phyloP scores from a whole-genome alignment of 1,140 invertebrate genomes.

The Rhopalosiphum padi region DNA sequence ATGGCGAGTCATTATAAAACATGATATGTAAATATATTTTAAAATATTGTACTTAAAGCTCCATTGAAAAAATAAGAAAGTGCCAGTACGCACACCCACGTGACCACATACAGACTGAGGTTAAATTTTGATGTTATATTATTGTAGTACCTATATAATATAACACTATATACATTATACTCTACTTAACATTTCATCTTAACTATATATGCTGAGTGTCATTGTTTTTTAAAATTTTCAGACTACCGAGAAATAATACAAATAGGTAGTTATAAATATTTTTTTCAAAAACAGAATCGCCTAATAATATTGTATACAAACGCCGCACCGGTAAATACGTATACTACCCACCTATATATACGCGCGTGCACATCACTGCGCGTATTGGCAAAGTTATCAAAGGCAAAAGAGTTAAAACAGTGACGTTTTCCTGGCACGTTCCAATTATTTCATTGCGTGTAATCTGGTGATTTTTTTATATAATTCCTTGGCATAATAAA shows the following conservation, averaged over 20 bases:
- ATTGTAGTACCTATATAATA: background rate
- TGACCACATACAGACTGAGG: background rate
- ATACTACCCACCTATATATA: background rate
- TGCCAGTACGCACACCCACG: background rate
- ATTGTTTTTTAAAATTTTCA: background rate
- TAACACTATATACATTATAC: background rate
- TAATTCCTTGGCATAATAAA: background rate
- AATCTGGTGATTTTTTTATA: background rate
- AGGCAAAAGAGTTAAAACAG: background rate
- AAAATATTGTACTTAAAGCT: too few relatives aligned
- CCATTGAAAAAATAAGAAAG: too few relatives aligned
- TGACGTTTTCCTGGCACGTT: constrained; percentile 35
- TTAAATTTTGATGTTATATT: background rate
- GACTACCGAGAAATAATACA: background rate
- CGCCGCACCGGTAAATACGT: background rate
- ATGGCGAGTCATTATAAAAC: too few relatives aligned
- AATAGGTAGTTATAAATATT: background rate
- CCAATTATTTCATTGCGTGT: background rate
- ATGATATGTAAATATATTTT: too few relatives aligned
- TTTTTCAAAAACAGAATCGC: background rate
- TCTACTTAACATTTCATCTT: background rate
- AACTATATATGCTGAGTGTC: background rate
- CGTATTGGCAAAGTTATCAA: constrained; percentile 22
- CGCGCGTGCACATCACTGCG: background rate
- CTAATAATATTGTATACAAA: background rate